Evolutionary conservation across 1,140 invertebrate species (phyloP).

Genomic region (Drosophila pachea): DNA sequence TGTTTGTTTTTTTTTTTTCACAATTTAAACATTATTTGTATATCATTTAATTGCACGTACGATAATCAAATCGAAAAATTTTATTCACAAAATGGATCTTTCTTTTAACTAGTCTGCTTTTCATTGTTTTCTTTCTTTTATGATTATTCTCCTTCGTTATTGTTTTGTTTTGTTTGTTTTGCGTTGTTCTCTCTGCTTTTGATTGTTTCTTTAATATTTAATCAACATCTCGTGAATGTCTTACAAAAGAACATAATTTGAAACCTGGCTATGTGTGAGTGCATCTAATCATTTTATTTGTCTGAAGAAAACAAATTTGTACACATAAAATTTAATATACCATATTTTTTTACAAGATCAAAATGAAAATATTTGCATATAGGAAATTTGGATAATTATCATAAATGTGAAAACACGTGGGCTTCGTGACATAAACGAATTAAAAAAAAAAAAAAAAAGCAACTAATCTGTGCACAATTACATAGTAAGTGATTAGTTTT

Average conservation of each 20-base stretch:
- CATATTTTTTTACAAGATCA: neutral
- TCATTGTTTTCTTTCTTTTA: slow-evolving; percentile 12
- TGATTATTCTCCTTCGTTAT: slow-evolving; percentile 7
- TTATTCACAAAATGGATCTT: slow-evolving; percentile 42
- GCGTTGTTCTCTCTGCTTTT: slow-evolving; percentile 44
- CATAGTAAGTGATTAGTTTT: slow-evolving; percentile 19
- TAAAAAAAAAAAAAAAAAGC: slow-evolving; percentile 18
- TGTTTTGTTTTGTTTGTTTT: slow-evolving; percentile 33
- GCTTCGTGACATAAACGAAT: slow-evolving; percentile 1
- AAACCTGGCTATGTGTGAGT: slow-evolving; percentile 57
- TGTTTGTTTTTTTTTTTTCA: slow-evolving; percentile 26
- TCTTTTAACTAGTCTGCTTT: slow-evolving; percentile 12
- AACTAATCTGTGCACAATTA: slow-evolving; percentile 30
- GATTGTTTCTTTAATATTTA: slow-evolving; percentile 19
- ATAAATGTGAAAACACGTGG: slow-evolving; percentile 25
- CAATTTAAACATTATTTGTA: slow-evolving; percentile 21
- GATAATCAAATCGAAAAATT: slow-evolving; percentile 29
- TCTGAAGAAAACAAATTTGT: neutral
- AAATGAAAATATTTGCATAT: neutral
- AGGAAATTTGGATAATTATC: neutral
- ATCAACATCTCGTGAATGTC: slow-evolving; percentile 11
- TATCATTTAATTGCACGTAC: slow-evolving; percentile 69
- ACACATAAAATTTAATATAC: neutral
- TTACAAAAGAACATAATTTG: slow-evolving; percentile 51
- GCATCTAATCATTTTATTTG: slow-evolving; percentile 10